Percentiles rank a stretch among this genome's conserved stretches.
Conservation (phyloP, 2,113 vertebrate species). For the Notechis scutatus region DNA sequence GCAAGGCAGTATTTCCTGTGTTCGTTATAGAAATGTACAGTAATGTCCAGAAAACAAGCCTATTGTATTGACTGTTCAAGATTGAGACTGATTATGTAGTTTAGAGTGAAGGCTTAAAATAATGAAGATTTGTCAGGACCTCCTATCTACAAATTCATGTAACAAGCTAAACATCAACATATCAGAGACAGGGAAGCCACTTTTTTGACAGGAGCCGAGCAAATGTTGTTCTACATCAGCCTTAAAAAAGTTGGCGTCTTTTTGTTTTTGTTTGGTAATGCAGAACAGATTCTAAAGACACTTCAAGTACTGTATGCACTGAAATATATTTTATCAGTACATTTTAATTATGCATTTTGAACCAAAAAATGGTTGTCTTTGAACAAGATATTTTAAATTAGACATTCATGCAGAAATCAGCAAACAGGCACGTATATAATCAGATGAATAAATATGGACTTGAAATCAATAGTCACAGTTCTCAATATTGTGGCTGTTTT, state of each 20-base stretch:
- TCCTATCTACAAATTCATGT: not conserved
- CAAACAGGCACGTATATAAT: not conserved
- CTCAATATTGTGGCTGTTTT: not conserved
- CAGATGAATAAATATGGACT: not conserved
- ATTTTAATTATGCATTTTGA: not conserved
- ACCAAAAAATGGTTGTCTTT: not conserved
- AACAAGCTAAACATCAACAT: not conserved
- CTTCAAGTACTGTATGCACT: not conserved
- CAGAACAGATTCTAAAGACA: not conserved
- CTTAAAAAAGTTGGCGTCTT: not conserved
- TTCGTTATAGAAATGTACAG: not conserved
- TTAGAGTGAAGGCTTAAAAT: not conserved
- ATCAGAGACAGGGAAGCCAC: not conserved
- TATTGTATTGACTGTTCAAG: not conserved
- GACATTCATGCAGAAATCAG: not conserved
- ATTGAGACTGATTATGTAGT: not conserved
- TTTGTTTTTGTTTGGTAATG: not conserved
- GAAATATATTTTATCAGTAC: not conserved
- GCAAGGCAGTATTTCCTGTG: not conserved
- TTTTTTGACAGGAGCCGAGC: not conserved
- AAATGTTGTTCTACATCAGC: not conserved
- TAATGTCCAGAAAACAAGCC: not conserved
- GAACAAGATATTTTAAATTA: not conserved
- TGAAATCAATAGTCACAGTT: not conserved
- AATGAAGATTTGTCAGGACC: not conserved